Evolutionary conservation across 2,888 invertebrate genomes (phyloP), one percentile per base, ranked within the genome.

Genomic region (Glaucopsyche alexis): DNA sequence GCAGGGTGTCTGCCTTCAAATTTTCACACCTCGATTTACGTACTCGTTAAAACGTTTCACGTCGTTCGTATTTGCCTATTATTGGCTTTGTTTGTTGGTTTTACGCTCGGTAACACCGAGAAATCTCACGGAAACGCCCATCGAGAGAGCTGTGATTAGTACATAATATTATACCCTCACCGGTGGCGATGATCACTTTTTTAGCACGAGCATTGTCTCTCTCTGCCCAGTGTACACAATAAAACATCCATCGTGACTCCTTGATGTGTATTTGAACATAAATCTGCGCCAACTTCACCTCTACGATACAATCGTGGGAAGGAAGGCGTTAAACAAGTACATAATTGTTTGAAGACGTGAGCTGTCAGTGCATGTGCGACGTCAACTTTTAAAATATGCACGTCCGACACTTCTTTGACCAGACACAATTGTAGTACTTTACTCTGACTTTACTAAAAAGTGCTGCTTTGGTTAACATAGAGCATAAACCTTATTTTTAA

Each of bases 261-360:
- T 78, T 74, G 76, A 76, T 75, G 76, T 76, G 74, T 82, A 84
- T 84, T 84, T 83, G 83, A 85, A 83, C 84, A 86, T 85, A 85
- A 86, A 85, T 86, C 83, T 85, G 80, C 80, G 84, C 83, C 84
- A 85, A 85, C 83, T 84, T 81, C 80, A 82, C 73, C 83, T 80
- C 79, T 80, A 82, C 83, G 87, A 87, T 87, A 88, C 83, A 84
- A 88, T 89, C 87, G 91, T 90, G 91, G 87, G 89, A 90, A 89
- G 84, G 83, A 81, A 87, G 82, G 86, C 84, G 84, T 86, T 86
- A 83, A 87, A 85, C 82, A 83, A 83, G 83, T 81, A 84, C 82
- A 84, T 88, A 87, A 89, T 89, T 88, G 85, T 87, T 84, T 82
- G 82, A 84, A 85, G 83, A 85, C 84, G 84, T 85, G 85, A 86